These are phyloP conservation scores for Cyclophora albipunctata DNA, from an alignment of 2,888 invertebrate species.

Conservation along the genomic window DNA sequence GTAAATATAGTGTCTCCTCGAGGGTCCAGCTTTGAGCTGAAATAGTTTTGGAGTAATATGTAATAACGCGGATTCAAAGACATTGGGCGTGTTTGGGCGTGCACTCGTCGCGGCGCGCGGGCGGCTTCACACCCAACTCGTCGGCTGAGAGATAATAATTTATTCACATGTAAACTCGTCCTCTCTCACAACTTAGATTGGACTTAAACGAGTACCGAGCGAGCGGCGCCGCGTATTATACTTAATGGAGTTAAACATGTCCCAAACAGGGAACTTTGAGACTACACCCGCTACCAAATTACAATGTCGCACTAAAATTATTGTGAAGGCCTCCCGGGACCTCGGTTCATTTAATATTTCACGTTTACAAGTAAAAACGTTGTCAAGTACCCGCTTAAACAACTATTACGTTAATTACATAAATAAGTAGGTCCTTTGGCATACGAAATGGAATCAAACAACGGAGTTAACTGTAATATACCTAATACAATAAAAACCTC, in stretches of 20 bases:
- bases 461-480: too few relatives aligned
- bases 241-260: slow-evolving; percentile 73
- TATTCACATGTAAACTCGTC: slow-evolving; percentile 70
- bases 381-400: slow-evolving; percentile 1
- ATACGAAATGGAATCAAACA: too few relatives aligned
- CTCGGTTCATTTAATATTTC: background rate
- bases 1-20: background rate
- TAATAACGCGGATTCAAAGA: slow-evolving; percentile 25
- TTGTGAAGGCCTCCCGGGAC: slow-evolving; percentile 14
- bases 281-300: slow-evolving; percentile 40
- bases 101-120: too few relatives aligned
- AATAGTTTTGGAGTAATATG: background rate
- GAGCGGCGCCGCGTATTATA: slow-evolving; percentile 60
- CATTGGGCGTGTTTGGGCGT: slow-evolving; percentile 15
- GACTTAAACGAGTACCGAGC: slow-evolving; percentile 73
- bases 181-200: slow-evolving; percentile 69
- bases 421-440: too few relatives aligned
- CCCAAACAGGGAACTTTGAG: slow-evolving; percentile 50
- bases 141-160: slow-evolving; percentile 66
- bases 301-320: slow-evolving; percentile 35
- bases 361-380: slow-evolving; percentile 25
- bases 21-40: background rate
- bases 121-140: slow-evolving; percentile 37
- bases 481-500: too few relatives aligned
- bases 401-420: too few relatives aligned